phyloP scores from a whole-genome alignment of 2,888 invertebrate species.

The Selenia dentaria region DNA sequence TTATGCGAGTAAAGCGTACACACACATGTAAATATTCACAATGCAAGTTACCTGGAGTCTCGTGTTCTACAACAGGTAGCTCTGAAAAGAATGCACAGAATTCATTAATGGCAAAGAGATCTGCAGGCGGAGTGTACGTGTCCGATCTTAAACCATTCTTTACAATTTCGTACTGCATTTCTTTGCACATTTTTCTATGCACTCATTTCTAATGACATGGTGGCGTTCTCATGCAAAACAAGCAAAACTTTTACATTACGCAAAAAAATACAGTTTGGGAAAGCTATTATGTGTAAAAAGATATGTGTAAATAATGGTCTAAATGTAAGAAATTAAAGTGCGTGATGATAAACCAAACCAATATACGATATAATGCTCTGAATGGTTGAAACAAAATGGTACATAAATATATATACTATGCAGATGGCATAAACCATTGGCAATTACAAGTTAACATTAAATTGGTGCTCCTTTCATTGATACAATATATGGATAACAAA shows the following conservation, averaged over 20 bases:
- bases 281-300: slow-evolving; percentile 25
- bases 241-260: slow-evolving; percentile 47
- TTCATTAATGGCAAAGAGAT: slow-evolving; percentile 68
- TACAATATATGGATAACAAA: too few relatives aligned
- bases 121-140: slow-evolving; percentile 43
- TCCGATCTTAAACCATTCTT: slow-evolving; percentile 26
- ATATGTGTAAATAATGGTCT: slow-evolving; percentile 20
- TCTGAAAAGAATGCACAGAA: slow-evolving; percentile 84
- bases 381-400: slow-evolving; percentile 5
- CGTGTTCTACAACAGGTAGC: slow-evolving; percentile 65
- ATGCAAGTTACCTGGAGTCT: slow-evolving; percentile 44
- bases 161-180: slow-evolving; percentile 66
- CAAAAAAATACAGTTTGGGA: slow-evolving; percentile 77
- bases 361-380: slow-evolving; percentile 17
- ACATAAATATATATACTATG: too few relatives aligned
- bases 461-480: too few relatives aligned
- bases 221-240: slow-evolving; percentile 46
- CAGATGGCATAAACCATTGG: too few relatives aligned
- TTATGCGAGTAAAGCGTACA: slow-evolving; percentile 28
- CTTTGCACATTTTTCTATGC: slow-evolving; percentile 82
- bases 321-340: slow-evolving; percentile 26
- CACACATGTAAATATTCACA: slow-evolving; percentile 24
- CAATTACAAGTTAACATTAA: too few relatives aligned
- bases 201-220: slow-evolving; percentile 62
- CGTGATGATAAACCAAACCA: slow-evolving; percentile 8